Conservation (phyloP, 1,140 invertebrate genomes). For the Papilio dardanus region DNA sequence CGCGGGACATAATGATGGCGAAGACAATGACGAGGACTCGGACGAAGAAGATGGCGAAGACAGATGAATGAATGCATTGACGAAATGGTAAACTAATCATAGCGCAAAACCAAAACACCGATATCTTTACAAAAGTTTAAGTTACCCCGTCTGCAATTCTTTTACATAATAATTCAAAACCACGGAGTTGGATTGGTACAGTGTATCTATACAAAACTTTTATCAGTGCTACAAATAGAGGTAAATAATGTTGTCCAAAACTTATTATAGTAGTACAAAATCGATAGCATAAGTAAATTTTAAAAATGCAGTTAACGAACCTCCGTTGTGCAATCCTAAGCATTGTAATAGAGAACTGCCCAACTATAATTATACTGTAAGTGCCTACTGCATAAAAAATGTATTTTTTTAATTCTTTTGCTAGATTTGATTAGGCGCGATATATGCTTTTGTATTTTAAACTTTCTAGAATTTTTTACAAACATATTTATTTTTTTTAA, state of each 20-base stretch:
- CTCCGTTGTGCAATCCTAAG: no score
- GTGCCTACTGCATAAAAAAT: no score
- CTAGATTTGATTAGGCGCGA: not conserved
- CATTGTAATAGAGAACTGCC: no score
- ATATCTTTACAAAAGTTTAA: slow-evolving; percentile 22
- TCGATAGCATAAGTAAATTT: no score
- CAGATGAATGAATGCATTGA: slow-evolving; percentile 46
- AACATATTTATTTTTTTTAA: not conserved
- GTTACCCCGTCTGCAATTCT: slow-evolving; percentile 30
- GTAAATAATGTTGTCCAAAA: not conserved
- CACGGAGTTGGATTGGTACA: not conserved
- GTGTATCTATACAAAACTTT: not conserved
- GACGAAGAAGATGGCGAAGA: slow-evolving; percentile 46
- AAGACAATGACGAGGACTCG: slow-evolving; percentile 54
- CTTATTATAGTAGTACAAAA: not conserved
- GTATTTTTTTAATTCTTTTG: no score
- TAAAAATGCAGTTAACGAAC: no score
- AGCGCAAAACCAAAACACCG: slow-evolving; percentile 56
- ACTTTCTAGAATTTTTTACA: not conserved
- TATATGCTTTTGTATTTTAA: not conserved
- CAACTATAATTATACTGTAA: no score
- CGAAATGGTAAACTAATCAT: slow-evolving; percentile 46
- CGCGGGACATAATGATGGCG: slow-evolving; percentile 53
- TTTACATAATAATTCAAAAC: not conserved
- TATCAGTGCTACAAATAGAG: not conserved